Evolutionary conservation across 2,888 invertebrate species (phyloP).

Genomic region (Nomada ruficornis): DNA sequence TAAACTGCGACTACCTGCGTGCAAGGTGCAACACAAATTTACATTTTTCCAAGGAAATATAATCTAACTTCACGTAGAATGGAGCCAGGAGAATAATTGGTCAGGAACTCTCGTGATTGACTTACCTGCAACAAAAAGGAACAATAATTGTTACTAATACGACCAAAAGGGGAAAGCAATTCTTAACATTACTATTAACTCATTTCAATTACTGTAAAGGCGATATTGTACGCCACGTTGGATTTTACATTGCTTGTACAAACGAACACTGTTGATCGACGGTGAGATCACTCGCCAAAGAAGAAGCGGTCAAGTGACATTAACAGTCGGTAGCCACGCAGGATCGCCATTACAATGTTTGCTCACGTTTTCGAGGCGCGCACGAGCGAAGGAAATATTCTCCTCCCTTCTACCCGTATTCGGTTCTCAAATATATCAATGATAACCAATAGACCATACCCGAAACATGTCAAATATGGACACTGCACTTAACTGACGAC

Average conservation of each 20-base stretch:
- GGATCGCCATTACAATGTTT: constrained; percentile 74
- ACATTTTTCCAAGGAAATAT: not conserved
- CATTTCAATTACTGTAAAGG: not conserved
- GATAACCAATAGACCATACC: constrained; percentile 66
- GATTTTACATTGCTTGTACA: constrained; percentile 22
- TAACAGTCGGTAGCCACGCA: constrained; percentile 66
- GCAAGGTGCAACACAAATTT: not conserved
- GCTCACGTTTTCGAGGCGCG: constrained; percentile 65
- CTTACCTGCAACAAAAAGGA: constrained; percentile 70
- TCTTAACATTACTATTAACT: not conserved
- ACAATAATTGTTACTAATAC: not conserved
- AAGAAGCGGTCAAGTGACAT: constrained; percentile 54
- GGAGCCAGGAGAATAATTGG: constrained; percentile 2
- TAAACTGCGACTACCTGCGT: too few species aligned
- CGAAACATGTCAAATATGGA: constrained; percentile 76
- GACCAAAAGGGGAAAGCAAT: not conserved
- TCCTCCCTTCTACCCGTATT: constrained; percentile 32
- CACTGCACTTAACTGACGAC: constrained; percentile 73
- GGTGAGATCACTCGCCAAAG: constrained; percentile 45
- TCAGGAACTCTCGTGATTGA: constrained; percentile 10
- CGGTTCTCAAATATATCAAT: constrained; percentile 76
- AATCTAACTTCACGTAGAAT: constrained; percentile 34
- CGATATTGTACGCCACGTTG: not conserved
- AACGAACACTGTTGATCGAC: constrained; percentile 42
- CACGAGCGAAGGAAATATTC: constrained; percentile 52